Evolutionary conservation across 2,888 invertebrate species (phyloP).

Genomic region (Himalopsyche japonica): DNA sequence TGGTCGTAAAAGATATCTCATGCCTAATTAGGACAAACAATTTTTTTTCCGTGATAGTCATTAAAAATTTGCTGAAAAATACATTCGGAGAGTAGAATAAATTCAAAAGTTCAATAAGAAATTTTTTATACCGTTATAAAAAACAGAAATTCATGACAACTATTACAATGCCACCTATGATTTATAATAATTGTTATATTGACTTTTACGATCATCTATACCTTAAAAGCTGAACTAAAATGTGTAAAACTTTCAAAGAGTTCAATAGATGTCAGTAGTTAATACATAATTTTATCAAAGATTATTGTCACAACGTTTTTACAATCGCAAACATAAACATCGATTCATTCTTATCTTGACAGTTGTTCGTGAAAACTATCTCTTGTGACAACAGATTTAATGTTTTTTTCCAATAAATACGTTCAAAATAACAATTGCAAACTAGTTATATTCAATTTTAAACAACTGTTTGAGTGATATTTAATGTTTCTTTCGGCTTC

Average conservation of each 20-base stretch:
- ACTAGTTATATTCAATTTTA: too few relatives aligned
- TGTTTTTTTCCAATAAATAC: too few relatives aligned
- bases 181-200: background rate
- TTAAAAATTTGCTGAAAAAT: background rate
- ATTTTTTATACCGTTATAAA: too few relatives aligned
- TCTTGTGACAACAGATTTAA: background rate
- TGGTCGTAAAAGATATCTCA: too few relatives aligned
- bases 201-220: background rate
- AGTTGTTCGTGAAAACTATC: background rate
- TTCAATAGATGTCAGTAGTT: background rate
- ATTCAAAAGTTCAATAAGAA: background rate
- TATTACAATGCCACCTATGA: background rate
- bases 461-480: too few relatives aligned
- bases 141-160: too few relatives aligned
- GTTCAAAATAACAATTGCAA: too few relatives aligned
- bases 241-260: background rate
- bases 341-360: background rate
- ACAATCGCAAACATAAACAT: background rate
- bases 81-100: background rate
- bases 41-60: background rate
- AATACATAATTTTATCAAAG: background rate
- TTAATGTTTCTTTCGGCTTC: too few relatives aligned
- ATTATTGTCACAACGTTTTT: background rate
- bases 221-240: background rate
- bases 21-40: background rate